phyloP scores from a whole-genome alignment of 2,797 vertebrate genomes.

The Etheostoma perlongum region DNA sequence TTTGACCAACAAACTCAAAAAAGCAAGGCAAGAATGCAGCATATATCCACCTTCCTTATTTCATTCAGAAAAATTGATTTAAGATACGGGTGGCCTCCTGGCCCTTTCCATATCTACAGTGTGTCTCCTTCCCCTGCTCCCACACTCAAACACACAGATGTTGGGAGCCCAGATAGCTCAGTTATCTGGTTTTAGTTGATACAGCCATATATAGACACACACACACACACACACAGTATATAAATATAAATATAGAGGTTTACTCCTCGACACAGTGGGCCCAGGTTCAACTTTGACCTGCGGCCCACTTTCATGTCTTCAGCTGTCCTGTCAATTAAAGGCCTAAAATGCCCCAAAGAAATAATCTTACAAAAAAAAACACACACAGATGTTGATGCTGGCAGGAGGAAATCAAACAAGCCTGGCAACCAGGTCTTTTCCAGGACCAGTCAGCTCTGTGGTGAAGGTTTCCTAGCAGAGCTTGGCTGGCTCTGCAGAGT shows the following conservation, averaged over 20 bases:
- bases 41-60: slow-evolving; percentile 1
- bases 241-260: no score
- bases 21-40: background rate
- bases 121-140: slow-evolving; percentile 7
- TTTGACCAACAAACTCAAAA: slow-evolving; percentile 15
- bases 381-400: slow-evolving; percentile 68
- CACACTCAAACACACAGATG: slow-evolving; percentile 2
- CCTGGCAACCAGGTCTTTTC: slow-evolving; percentile 62
- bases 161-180: no score
- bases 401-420: slow-evolving; percentile 64
- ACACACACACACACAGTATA: no score
- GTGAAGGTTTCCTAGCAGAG: slow-evolving; percentile 72
- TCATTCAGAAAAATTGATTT: slow-evolving; percentile 40
- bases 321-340: no score
- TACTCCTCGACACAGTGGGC: no score
- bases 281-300: no score
- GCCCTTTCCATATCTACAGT: slow-evolving; percentile 15
- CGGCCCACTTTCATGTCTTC: no score
- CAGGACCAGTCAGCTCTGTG: slow-evolving; percentile 53
- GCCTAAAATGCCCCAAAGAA: no score
- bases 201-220: no score
- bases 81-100: slow-evolving; percentile 59
- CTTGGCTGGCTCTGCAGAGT: slow-evolving; percentile 54
- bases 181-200: no score
- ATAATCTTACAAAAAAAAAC: no score